Evolutionary conservation across 2,888 invertebrate species (phyloP).

Genomic region (Ypsolopha scabrella): DNA sequence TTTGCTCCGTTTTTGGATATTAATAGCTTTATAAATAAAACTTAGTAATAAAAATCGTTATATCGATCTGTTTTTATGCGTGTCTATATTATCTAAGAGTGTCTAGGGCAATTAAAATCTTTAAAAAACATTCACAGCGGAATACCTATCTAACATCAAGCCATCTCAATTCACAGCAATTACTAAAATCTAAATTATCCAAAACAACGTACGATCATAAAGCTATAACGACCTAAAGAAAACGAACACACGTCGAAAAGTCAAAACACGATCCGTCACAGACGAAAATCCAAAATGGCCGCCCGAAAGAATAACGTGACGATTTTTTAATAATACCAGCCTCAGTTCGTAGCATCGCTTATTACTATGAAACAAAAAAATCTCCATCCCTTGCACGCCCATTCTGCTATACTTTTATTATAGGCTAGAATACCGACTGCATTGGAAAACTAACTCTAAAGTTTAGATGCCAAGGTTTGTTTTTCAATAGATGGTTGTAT

Average conservation of each 20-base stretch:
- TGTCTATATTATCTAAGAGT: too few species aligned
- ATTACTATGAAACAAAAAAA: conserved; percentile 25
- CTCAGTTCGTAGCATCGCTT: conserved; percentile 6
- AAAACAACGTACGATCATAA: too few species aligned
- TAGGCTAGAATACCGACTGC: conserved; percentile 9
- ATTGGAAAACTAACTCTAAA: neutral
- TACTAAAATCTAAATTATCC: too few species aligned
- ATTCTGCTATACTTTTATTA: conserved; percentile 49
- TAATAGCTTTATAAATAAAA: too few species aligned
- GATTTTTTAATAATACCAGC: conserved; percentile 65
- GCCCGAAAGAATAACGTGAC: conserved; percentile 31
- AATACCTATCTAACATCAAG: too few species aligned
- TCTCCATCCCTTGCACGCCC: conserved; percentile 30
- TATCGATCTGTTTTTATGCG: too few species aligned
- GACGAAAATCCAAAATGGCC: conserved; percentile 4
- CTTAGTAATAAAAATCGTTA: too few species aligned
- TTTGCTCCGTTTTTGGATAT: too few species aligned
- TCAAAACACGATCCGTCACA: conserved; percentile 56
- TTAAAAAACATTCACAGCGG: too few species aligned
- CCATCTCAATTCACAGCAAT: too few species aligned
- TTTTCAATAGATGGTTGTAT: conserved; percentile 4
- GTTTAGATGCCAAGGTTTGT: neutral
- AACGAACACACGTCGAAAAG: conserved; percentile 10
- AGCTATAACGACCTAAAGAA: too few species aligned
- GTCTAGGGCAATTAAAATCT: too few species aligned